Evolutionary conservation across 2,113 vertebrate genomes (phyloP).

Genomic region (Apeltes quadracus): DNA sequence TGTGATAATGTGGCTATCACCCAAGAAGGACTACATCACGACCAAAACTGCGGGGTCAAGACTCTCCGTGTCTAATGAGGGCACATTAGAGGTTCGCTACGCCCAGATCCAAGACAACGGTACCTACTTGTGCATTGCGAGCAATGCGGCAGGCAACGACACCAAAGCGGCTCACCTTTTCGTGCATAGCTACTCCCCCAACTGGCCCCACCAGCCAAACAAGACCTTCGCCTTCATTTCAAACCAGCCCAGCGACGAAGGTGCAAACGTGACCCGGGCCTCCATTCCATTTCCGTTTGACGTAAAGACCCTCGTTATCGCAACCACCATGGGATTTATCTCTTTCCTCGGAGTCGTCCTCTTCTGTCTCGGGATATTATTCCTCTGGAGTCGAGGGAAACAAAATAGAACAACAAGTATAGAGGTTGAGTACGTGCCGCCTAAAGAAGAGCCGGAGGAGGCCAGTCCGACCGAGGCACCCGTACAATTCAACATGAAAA

Average conservation of each 20-base stretch:
- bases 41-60: constrained; percentile 90
- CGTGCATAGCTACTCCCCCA: constrained; percentile 97
- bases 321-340: constrained; percentile 99
- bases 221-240: constrained; percentile 98
- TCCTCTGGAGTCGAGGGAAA: constrained; percentile 98
- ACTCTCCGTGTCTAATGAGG: constrained; percentile 91
- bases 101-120: constrained; percentile 98
- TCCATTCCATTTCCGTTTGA: constrained; percentile 95
- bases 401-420: constrained; percentile 96
- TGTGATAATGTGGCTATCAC: constrained; percentile 92
- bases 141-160: constrained; percentile 96
- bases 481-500: constrained; percentile 99
- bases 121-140: constrained; percentile 94
- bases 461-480: constrained; percentile 87
- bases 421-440: constrained; percentile 96
- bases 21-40: constrained; percentile 94
- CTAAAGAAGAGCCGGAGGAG: constrained; percentile 90
- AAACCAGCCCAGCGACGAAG: constrained; percentile 95
- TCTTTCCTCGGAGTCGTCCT: constrained; percentile 98
- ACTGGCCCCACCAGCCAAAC: constrained; percentile 97
- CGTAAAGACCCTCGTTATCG: constrained; percentile 98
- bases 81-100: constrained; percentile 95
- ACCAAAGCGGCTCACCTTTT: constrained; percentile 93
- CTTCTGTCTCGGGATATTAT: constrained; percentile 97
- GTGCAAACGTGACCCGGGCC: constrained; percentile 91